A percentile compares a stretch with the other conserved stretches of the same genome.
Evolutionary conservation across 2,888 invertebrate genomes (phyloP).

Genomic region (Drosophila anomalipes): DNA sequence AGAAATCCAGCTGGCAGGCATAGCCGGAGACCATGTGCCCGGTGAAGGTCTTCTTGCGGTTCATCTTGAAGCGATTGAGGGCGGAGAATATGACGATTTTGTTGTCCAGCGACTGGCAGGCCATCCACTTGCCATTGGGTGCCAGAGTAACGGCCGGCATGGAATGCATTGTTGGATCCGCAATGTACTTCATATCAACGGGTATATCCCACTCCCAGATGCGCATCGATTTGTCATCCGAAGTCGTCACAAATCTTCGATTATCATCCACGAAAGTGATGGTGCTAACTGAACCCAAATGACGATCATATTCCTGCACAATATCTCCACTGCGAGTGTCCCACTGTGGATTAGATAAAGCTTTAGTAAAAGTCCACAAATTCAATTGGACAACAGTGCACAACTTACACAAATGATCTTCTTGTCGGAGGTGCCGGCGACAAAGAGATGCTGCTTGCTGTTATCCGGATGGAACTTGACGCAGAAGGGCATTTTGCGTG

Average conservation of each 20-base stretch:
- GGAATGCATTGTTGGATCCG: conserved; percentile 99
- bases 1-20: conserved; percentile 98
- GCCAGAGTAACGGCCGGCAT: conserved; percentile 98
- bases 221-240: conserved; percentile 98
- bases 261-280: conserved; percentile 99
- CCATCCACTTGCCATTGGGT: conserved; percentile 99
- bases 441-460: conserved; percentile 98
- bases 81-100: conserved; percentile 99
- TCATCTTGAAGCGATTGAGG: conserved; percentile 98
- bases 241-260: conserved; percentile 98
- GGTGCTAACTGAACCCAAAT: conserved; percentile 99
- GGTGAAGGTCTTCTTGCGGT: conserved; percentile 98
- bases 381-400: background rate
- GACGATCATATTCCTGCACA: conserved; percentile 99
- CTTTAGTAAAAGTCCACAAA: background rate
- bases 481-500: conserved; percentile 98
- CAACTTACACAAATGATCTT: conserved; percentile 97
- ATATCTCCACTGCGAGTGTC: conserved; percentile 97
- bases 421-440: conserved; percentile 99
- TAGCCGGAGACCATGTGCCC: conserved; percentile 99
- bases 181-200: conserved; percentile 99
- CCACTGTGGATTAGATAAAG: conserved; percentile 88
- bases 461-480: conserved; percentile 99
- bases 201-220: conserved; percentile 99
- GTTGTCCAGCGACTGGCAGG: conserved; percentile 99